These are phyloP conservation scores for Dendrolimus punctatus DNA, from an alignment of 1,140 invertebrate genomes.

Conservation along the genomic window DNA sequence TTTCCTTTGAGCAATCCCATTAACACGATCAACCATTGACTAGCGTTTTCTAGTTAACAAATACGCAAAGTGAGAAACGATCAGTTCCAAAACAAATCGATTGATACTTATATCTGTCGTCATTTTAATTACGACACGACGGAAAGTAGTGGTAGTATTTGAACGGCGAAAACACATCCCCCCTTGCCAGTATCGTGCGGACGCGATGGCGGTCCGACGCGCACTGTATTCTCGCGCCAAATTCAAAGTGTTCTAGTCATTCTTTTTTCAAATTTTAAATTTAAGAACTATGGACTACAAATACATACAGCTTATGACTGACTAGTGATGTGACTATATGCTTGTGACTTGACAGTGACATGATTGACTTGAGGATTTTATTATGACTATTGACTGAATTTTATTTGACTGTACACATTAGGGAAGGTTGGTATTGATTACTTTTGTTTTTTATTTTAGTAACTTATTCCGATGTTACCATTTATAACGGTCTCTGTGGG, in stretches of 20 bases:
- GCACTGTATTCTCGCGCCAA: constrained; percentile 31
- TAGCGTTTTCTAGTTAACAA: too few species aligned
- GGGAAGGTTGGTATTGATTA: constrained; percentile 20
- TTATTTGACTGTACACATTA: constrained; percentile 14
- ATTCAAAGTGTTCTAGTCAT: constrained; percentile 48
- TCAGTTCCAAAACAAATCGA: constrained; percentile 16
- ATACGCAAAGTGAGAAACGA: background rate
- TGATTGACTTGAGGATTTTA: constrained; percentile 17
- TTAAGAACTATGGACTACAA: constrained; percentile 14
- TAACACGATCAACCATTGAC: too few species aligned
- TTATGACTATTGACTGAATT: constrained; percentile 23
- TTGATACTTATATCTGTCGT: constrained; percentile 1
- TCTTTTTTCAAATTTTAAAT: constrained; percentile 16
- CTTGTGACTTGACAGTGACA: constrained; percentile 31
- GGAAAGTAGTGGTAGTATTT: constrained; percentile 60
- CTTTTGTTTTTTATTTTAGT: too few species aligned
- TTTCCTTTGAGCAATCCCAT: too few species aligned
- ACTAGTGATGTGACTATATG: constrained; percentile 19
- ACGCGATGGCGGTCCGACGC: constrained; percentile 47
- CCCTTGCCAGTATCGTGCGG: constrained; percentile 42
- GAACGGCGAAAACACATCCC: constrained; percentile 23
- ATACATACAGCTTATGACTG: constrained; percentile 13
- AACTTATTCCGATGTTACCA: too few species aligned
- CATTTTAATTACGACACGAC: constrained; percentile 31
- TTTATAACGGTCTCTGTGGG: too few species aligned